Base-by-base conservation (phyloP, 2,888 invertebrate species). In the Dynastes tityus region DNA sequence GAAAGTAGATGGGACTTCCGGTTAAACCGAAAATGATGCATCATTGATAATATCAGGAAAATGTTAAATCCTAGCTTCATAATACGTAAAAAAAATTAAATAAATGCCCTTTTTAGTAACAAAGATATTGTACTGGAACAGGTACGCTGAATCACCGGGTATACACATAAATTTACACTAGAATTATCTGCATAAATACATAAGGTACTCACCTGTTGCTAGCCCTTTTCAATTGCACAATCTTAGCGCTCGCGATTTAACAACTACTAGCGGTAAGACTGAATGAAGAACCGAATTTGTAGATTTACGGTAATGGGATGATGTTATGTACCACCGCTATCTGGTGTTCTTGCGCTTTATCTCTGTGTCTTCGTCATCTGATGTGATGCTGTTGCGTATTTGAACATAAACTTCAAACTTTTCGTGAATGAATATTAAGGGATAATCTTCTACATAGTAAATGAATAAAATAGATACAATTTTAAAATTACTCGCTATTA, bases 201-300 rank as follows among this genome's bases (percentile, higher is more conserved):
- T 11, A 45, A 5, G 49, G 8, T 68, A 68, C 67, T 68, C 51
- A 68, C 67, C 67, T 68, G 67, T 68, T 68, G 67, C 67, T 49
- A 51, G 6, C 8, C 40, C 32, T 65, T 65, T 65, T 40, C 40
- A 65, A 37, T n/a, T 4, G 5, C 40, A 40, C 65, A 37, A 16
- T 65, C 37, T 45, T 40, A 68, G 27, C 49, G 27, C 67, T 68
- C 67, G 49, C 49, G n/a, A 22, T 68, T 27, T 5, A 68, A 49
- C 49, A 2, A 61, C 61, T 61, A 27, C 29, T 22, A 68, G 11
- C 6, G 49, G 49, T 45, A 68, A 68, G 49, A 68, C 67, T 29
- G 67, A 68, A 68, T 51, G 67, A 61, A 22, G 22, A 22, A 68
- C 8, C 45, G 49, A 51, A 68, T 22, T 45, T 68, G 67, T 51